Evolutionary conservation across 2,113 vertebrate species (phyloP).

Genomic region (Orientallactaga bullata): DNA sequence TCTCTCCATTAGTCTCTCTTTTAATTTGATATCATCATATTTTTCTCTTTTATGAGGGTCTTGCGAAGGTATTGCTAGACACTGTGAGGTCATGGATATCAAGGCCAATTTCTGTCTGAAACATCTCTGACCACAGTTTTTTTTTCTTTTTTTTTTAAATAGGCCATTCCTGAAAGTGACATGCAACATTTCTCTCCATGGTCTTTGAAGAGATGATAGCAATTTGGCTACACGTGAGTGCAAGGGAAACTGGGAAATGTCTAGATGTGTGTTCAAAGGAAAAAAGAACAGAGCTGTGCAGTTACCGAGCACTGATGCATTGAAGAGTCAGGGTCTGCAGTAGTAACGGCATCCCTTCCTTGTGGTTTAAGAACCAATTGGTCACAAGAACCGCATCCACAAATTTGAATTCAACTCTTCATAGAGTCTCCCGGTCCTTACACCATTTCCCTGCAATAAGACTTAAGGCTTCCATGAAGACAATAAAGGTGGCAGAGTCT

Average conservation of each 20-base stretch:
- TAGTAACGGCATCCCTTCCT: background rate
- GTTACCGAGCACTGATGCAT: background rate
- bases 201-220: background rate
- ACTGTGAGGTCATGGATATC: no score
- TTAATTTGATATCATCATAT: no score
- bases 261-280: background rate
- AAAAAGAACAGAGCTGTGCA: background rate
- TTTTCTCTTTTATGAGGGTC: no score
- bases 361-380: background rate
- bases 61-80: no score
- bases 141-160: no score
- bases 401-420: slow-evolving; percentile 1
- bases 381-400: background rate
- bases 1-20: no score
- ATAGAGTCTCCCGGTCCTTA: background rate
- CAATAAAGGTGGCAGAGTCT: slow-evolving; percentile 18
- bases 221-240: background rate
- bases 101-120: no score
- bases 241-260: background rate
- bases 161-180: background rate
- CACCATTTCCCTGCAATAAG: background rate
- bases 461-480: slow-evolving; percentile 29
- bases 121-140: no score
- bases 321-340: background rate
- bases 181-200: background rate